A percentile compares a stretch with the other conserved stretches of the same genome.
phyloP scores from a whole-genome alignment of 2,888 invertebrate species.

The Bombylius major region DNA sequence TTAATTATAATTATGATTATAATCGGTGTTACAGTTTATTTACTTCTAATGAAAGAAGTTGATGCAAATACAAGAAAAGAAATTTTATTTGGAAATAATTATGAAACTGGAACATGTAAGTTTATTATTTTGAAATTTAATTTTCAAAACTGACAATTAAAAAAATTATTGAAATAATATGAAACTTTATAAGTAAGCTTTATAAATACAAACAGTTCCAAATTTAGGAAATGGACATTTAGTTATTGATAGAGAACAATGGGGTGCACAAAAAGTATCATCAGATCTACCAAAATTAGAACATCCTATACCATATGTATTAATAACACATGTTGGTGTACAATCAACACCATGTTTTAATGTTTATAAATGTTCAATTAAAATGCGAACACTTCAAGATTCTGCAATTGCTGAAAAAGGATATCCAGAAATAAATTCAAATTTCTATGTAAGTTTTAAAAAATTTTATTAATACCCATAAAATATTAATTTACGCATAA shows the following conservation, averaged over 20 bases:
- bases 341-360: slow-evolving; percentile 32
- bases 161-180: no score
- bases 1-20: slow-evolving; percentile 23
- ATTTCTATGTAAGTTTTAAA: slow-evolving; percentile 31
- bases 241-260: slow-evolving; percentile 31
- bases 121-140: slow-evolving; percentile 2
- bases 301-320: slow-evolving; percentile 37
- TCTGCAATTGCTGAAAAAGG: slow-evolving; percentile 34
- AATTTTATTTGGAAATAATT: slow-evolving; percentile 32
- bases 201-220: slow-evolving; percentile 23
- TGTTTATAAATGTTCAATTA: slow-evolving; percentile 34
- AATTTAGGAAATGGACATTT: slow-evolving; percentile 37
- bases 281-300: slow-evolving; percentile 21
- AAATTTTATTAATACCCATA: not conserved
- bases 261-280: slow-evolving; percentile 30
- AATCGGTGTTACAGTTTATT: slow-evolving; percentile 24
- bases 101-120: slow-evolving; percentile 34
- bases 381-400: slow-evolving; percentile 38
- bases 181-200: no score
- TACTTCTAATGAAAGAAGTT: slow-evolving; percentile 21
- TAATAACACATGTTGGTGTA: slow-evolving; percentile 42
- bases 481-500: no score
- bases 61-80: slow-evolving; percentile 10
- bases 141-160: no score
- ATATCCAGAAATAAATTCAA: slow-evolving; percentile 37